Evolutionary conservation across 2,888 invertebrate species (phyloP), one percentile per base, ranked within the genome.

Genomic region (Campoplex capitator): DNA sequence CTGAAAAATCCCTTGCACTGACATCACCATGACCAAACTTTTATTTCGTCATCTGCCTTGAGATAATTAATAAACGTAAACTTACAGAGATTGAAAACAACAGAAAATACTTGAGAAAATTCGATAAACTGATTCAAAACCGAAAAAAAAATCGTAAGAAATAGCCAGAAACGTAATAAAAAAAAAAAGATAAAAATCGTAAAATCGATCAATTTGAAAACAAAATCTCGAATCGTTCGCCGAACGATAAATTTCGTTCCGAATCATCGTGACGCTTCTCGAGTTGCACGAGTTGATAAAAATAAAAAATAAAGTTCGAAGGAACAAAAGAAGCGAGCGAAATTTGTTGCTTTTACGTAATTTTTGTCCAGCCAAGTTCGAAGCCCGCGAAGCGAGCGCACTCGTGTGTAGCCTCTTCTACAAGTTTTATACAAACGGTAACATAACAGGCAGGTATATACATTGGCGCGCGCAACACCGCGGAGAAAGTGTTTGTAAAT

Each of bases 401-500:
- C 78, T 77, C 54, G 83, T 73, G 65, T 67, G 73, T 70, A 83
- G 51, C 51, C 62, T 73, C 73, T 78, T 78, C 68, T 68, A 35
- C 13, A 58, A 38, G 18, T 77, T 73, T 56, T 58, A 35, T 73
- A 28, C 67, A 65, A 74, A 48, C 42, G 48, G 74, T 54, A 23
- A 67, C 73, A 76, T 65, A 71, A 73, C n/a, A 65, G 58, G 58
- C 51, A 54, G 23, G 58, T 42, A 35, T 32, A 42, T 32, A 51
- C 18, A 74, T 70, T 78, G 62, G 78, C 77, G 76, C 80, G 86
- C 80, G 86, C 81, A 81, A 75, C 84, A 77, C n/a, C 74, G 75
- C 70, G 75, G 84, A 84, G 86, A 87, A 87, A 87, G 86, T 87
- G 86, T 58, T 79, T 83, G 48, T 83, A 76, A 58, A 83, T 83